Conservation (phyloP, 2,113 vertebrate genomes). For the Sinocyclocheilus anophthalmus region DNA sequence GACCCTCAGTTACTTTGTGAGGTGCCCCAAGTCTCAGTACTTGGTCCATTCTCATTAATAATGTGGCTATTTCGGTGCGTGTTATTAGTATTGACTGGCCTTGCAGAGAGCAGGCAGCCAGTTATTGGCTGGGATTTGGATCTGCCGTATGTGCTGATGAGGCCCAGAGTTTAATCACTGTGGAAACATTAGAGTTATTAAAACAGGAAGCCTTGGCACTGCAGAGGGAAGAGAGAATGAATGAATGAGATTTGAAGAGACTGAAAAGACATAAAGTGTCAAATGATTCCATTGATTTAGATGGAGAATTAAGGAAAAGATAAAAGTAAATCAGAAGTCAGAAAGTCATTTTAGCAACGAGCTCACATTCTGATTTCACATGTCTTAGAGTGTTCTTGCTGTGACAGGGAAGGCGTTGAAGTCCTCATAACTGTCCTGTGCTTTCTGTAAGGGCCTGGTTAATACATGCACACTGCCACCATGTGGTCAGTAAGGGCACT, state of each 20-base stretch:
- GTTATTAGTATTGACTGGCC: constrained; percentile 45
- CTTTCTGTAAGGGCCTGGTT: background rate
- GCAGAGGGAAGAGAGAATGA: constrained; percentile 16
- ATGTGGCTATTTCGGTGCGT: constrained; percentile 22
- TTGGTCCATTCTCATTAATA: constrained; percentile 47
- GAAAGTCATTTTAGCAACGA: background rate
- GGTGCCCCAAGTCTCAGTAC: constrained; percentile 26
- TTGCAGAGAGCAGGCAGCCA: constrained; percentile 38
- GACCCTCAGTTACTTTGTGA: background rate
- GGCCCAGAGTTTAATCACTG: constrained; percentile 46
- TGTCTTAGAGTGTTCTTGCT: too few relatives aligned
- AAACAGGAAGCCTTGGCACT: constrained; percentile 34
- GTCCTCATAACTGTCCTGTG: background rate
- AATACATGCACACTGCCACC: constrained; percentile 45
- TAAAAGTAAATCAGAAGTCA: background rate
- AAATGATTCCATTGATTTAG: background rate
- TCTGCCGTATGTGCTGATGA: constrained; percentile 42
- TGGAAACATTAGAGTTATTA: constrained; percentile 52
- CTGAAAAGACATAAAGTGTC: background rate
- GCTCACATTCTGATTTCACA: background rate
- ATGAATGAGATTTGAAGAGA: background rate
- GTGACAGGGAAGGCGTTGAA: background rate
- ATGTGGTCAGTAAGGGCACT: constrained; percentile 41
- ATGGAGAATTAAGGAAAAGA: too few relatives aligned
- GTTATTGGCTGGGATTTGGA: constrained; percentile 47